These are phyloP conservation scores for Dioctria rufipes DNA, from an alignment of 2,888 invertebrate species.

Conservation along the genomic window DNA sequence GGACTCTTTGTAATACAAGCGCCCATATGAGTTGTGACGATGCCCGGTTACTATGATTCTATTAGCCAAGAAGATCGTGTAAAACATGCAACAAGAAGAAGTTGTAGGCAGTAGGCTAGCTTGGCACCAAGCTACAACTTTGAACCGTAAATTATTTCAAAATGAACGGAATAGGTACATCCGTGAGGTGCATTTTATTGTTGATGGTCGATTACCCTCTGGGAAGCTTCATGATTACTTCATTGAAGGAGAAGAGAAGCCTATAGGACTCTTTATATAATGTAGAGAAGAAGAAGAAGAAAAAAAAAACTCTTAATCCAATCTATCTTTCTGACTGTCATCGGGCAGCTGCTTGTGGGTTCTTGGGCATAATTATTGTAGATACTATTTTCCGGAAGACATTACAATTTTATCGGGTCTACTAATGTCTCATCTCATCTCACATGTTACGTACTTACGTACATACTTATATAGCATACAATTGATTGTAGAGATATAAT, in stretches of 20 bases:
- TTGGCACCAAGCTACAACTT: background rate
- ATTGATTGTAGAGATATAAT: constrained; percentile 32
- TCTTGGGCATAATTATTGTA: background rate
- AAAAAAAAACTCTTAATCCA: background rate
- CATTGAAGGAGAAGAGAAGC: constrained; percentile 19
- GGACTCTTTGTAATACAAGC: constrained; percentile 8
- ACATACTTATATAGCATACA: too few relatives aligned
- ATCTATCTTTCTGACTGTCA: constrained; percentile 28
- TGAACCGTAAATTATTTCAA: too few relatives aligned
- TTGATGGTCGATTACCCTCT: constrained; percentile 13
- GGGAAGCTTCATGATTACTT: constrained; percentile 27
- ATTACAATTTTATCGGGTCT: constrained; percentile 29
- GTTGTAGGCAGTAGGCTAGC: background rate
- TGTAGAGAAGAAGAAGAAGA: background rate
- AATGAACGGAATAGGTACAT: too few relatives aligned
- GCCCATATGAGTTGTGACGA: constrained; percentile 6
- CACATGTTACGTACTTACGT: constrained; percentile 10
- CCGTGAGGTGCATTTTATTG: constrained; percentile 11
- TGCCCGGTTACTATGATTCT: background rate
- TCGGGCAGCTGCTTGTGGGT: constrained; percentile 4
- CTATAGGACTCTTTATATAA: background rate
- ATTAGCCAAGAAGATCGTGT: constrained; percentile 19
- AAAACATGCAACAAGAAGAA: background rate
- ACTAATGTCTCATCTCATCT: constrained; percentile 15
- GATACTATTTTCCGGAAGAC: background rate